phyloP scores from a whole-genome alignment of 35 echinoderm and acorn worm genomes.

The Heliocidaris tuberculata region DNA sequence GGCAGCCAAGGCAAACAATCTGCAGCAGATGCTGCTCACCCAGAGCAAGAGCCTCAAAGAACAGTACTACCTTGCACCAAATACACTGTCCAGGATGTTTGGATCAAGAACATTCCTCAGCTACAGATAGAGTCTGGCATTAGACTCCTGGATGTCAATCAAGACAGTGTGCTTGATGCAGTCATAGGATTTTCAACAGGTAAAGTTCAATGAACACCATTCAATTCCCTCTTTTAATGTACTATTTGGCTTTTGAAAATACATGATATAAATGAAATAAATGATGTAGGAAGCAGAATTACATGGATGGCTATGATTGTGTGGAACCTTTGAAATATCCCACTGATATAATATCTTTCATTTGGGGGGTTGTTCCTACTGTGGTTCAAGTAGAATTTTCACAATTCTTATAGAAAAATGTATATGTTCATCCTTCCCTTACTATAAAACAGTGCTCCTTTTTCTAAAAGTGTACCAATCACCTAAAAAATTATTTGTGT shows the following conservation, averaged over 20 bases:
- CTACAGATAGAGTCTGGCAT: constrained; percentile 76
- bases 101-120: constrained; percentile 81
- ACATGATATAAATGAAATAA: neutral
- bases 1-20: neutral
- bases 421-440: no score
- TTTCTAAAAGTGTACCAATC: no score
- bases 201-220: constrained; percentile 23
- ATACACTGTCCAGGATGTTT: constrained; percentile 80
- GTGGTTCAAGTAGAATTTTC: no score
- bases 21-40: neutral
- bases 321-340: no score
- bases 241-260: no score
- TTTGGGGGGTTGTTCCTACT: no score
- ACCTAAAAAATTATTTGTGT: no score
- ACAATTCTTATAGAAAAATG: no score
- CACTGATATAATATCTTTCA: no score
- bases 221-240: no score
- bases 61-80: constrained; percentile 60
- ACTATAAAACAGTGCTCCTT: no score
- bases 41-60: neutral
- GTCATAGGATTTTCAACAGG: constrained; percentile 90
- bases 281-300: neutral
- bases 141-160: constrained; percentile 81
- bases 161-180: constrained; percentile 81
- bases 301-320: neutral